phyloP scores from a whole-genome alignment of 2,888 invertebrate genomes.

The Serripes groenlandicus region DNA sequence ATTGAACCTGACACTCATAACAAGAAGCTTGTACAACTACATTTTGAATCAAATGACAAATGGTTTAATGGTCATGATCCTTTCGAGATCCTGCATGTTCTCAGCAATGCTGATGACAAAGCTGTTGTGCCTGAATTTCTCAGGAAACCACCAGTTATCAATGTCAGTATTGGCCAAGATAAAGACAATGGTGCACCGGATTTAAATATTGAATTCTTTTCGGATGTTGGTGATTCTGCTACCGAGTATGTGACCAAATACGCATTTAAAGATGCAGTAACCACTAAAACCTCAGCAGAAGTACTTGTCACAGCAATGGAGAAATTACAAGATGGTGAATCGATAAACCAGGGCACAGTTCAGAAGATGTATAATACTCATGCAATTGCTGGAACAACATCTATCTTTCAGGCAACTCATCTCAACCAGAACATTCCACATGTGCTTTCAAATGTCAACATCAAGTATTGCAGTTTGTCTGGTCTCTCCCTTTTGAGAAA shows the following conservation, averaged over 20 bases:
- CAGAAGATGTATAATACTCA: background rate
- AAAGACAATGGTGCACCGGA: background rate
- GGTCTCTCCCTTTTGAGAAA: background rate
- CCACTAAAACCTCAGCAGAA: background rate
- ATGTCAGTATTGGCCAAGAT: background rate
- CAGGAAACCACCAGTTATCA: background rate
- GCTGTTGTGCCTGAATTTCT: slow-evolving; percentile 1
- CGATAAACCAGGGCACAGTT: background rate
- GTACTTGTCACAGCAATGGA: slow-evolving; percentile 1
- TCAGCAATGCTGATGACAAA: slow-evolving; percentile 2
- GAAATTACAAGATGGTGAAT: background rate
- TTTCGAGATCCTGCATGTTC: background rate
- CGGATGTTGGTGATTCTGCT: background rate
- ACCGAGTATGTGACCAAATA: background rate
- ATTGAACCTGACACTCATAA: background rate
- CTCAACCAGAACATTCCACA: background rate
- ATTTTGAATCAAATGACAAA: slow-evolving; percentile 5
- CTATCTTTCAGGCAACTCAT: slow-evolving; percentile 2
- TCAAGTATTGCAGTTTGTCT: background rate
- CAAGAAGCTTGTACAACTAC: background rate
- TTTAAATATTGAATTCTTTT: background rate
- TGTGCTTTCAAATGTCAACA: background rate
- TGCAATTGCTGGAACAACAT: background rate
- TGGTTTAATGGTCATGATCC: slow-evolving; percentile 9
- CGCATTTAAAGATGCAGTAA: background rate